These are phyloP conservation scores for Vidua macroura DNA, from an alignment of 2,113 vertebrate genomes.

Conservation along the genomic window DNA sequence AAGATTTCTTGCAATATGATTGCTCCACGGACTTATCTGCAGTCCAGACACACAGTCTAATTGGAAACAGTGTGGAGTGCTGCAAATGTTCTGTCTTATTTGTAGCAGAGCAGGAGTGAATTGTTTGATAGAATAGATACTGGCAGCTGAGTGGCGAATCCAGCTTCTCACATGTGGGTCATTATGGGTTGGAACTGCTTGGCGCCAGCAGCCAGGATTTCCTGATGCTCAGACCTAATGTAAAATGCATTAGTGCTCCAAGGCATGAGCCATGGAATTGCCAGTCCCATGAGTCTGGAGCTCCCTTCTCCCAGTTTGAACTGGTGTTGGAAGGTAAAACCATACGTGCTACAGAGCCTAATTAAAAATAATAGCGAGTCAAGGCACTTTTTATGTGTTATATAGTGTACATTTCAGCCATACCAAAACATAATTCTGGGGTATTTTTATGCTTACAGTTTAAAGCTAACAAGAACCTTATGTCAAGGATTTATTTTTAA, in stretches of 20 bases:
- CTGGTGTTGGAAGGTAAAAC: conserved; percentile 72
- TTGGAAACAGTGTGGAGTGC: conserved; percentile 66
- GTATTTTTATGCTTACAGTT: conserved; percentile 76
- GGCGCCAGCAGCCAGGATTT: conserved; percentile 69
- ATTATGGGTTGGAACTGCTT: conserved; percentile 63
- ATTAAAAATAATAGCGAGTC: conserved; percentile 80
- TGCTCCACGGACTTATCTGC: conserved; percentile 14
- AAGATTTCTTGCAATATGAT: background rate
- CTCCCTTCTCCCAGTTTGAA: conserved; percentile 40
- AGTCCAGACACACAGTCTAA: conserved; percentile 50
- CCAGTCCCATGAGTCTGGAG: conserved; percentile 57
- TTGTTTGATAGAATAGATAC: conserved; percentile 72
- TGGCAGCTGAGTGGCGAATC: conserved; percentile 61
- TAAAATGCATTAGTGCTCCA: conserved; percentile 73
- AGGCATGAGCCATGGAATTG: conserved; percentile 65
- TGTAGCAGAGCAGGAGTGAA: conserved; percentile 23
- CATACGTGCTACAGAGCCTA: conserved; percentile 70
- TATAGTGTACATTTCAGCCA: conserved; percentile 63
- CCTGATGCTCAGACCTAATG: conserved; percentile 68
- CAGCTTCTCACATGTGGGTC: conserved; percentile 61
- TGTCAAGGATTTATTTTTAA: conserved; percentile 75
- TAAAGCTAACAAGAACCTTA: conserved; percentile 78
- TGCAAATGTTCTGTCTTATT: conserved; percentile 54
- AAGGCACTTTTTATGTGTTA: conserved; percentile 56
- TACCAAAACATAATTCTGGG: conserved; percentile 70